A percentile compares a stretch with the other conserved stretches of the same genome.
Conservation (phyloP, 1,140 invertebrate species). For the Lordiphosa stackelbergi region DNA sequence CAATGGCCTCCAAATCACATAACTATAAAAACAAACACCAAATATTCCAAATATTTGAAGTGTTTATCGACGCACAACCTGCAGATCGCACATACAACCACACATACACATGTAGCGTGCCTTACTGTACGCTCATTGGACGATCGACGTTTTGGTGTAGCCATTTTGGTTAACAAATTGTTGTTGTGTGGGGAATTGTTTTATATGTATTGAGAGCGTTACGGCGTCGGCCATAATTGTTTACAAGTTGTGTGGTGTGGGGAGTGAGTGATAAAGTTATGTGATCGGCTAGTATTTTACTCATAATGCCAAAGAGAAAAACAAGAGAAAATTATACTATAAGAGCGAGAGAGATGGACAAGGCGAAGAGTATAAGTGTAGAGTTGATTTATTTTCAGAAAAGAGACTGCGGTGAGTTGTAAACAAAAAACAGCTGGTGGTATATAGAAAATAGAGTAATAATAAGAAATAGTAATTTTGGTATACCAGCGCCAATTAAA, state of each 20-base stretch:
- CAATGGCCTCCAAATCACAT: no score
- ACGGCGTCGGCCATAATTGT: slow-evolving; percentile 72
- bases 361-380: not conserved
- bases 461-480: no score
- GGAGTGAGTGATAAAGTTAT: slow-evolving; percentile 9
- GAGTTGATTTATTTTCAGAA: slow-evolving; percentile 9
- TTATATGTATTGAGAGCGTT: slow-evolving; percentile 47
- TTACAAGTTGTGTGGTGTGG: slow-evolving; percentile 55
- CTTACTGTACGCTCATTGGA: slow-evolving; percentile 55
- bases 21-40: no score
- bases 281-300: slow-evolving; percentile 1
- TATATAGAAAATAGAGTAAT: no score
- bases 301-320: no score
- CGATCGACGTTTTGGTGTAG: slow-evolving; percentile 62
- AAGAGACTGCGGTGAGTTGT: slow-evolving; percentile 26
- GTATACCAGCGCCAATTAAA: no score
- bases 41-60: no score
- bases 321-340: not conserved
- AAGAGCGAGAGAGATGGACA: slow-evolving; percentile 2
- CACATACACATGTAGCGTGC: slow-evolving; percentile 13
- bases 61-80: no score
- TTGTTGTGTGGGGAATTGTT: slow-evolving; percentile 42
- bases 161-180: slow-evolving; percentile 61
- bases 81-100: slow-evolving; percentile 1
- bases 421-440: slow-evolving; percentile 64